Evolutionary conservation across 2,113 vertebrate genomes (phyloP), one percentile per base, ranked within the genome.

Genomic region (Noctilio leporinus): DNA sequence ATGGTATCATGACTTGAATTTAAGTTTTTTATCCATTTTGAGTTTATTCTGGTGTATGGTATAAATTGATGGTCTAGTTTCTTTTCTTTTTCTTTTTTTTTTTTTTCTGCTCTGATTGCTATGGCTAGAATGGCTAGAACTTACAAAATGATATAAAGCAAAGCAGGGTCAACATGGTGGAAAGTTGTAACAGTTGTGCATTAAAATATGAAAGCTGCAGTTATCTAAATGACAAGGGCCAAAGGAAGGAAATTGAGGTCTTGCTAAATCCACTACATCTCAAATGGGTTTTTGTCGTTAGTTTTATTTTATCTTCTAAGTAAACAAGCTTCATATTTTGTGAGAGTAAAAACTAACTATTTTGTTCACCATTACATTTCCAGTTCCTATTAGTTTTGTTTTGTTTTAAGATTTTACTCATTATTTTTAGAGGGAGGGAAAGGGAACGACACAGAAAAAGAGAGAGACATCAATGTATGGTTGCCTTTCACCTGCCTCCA

Each of bases 241-340:
- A 95, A 98, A 0, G 99, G 99, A 92, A 99, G 97, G 93, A 99
- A 95, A 11, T 99, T 99, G 88, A 99, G 97, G 20, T 99, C 99
- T 98, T 99, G 98, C 98, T 99, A 99, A 94, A 99, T 99, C 99
- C 99, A 99, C 99, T 99, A 99, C 99, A 99, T 99, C 69, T 95
- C 97, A 95, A 94, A 81, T 14, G 57, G 17, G 40, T 88, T 35
- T 93, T 94, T 10, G 28, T 59, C n/a, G 35, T 49, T 85, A 86
- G 33, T 86, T 95, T 70, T 70, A 30, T 64, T 91, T 88, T 93
- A 75, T n/a, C 51, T 95, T 96, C 47, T 45, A n/a, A 57, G 20
- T 93, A 47, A 90, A 90, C 47, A 47, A 90, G 87, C 47, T 75
- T 96, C 43, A 93, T 35, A 12, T 83, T 91, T 59, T n/a, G 17